phyloP scores from a whole-genome alignment of 2,113 vertebrate species.

The Sinocyclocheilus maitianheensis region DNA sequence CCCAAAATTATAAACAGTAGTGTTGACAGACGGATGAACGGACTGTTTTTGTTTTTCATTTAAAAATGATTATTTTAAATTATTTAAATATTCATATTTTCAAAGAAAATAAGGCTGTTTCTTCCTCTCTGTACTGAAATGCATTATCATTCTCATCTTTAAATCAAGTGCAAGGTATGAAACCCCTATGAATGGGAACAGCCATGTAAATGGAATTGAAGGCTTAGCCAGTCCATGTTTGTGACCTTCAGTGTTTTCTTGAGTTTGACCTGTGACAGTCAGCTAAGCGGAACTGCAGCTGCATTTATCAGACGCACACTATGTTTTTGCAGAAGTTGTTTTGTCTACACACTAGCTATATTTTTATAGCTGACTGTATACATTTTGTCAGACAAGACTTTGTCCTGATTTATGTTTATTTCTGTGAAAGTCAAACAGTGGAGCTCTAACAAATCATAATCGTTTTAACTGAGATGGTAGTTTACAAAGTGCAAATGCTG shows the following conservation, averaged over 20 bases:
- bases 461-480: not conserved
- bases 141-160: not conserved
- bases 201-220: too few species aligned
- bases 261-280: conserved; percentile 34
- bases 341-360: conserved; percentile 1
- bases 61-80: not conserved
- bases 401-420: conserved; percentile 41
- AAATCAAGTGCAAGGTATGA: not conserved
- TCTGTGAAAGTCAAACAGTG: conserved; percentile 47
- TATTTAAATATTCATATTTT: not conserved
- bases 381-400: conserved; percentile 5
- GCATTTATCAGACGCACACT: conserved; percentile 25
- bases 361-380: conserved; percentile 28
- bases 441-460: not conserved
- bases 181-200: not conserved
- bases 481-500: conserved; percentile 37
- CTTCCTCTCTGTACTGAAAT: not conserved
- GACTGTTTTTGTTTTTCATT: too few species aligned
- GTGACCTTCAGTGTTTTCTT: conserved; percentile 19
- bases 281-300: conserved; percentile 9
- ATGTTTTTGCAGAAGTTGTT: conserved; percentile 33
- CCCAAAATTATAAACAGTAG: too few species aligned
- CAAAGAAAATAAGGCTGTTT: not conserved
- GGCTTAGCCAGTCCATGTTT: not conserved
- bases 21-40: too few species aligned